Base-by-base conservation (phyloP, 2,113 vertebrate species). In the Notechis scutatus region DNA sequence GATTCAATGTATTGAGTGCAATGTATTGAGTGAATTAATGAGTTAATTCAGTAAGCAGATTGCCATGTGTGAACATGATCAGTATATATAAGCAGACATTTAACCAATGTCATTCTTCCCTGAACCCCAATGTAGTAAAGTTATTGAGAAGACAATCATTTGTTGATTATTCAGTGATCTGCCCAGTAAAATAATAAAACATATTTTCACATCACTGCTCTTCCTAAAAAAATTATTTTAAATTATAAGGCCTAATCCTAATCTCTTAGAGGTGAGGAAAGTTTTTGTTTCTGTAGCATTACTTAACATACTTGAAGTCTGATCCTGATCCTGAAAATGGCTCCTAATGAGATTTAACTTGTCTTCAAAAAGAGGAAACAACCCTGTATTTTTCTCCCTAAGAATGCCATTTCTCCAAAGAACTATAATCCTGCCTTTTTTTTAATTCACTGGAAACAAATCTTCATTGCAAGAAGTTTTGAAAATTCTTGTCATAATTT, bases 391-490 rank as follows among this genome's bases (percentile, higher is more conserved):
- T 85, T 47, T 14, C 12, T 9, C 8, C 21, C 14, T 11, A 54
- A 34, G 24, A 50, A 81, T 52, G 15, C 7, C 34, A 54, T 34
- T 55, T 39, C 56, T 74, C 39, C 7, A 59, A 29, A 42, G 12
- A 57, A 45, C 18, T 23, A 90, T 52, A n/a, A 50, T 18, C 7
- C 87, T 64, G 42, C 26, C 29, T 61, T 56, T 39, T 39, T 15
- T 89, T 47, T 8, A 47, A 47, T 20, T 55, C 54, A 34, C 4
- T 87, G 56, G 59, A 88, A 92, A 92, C 20, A 92, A 42, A 69
- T 18, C 4, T 20, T 2, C 55, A 90, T 42, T 0, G 85, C 45
- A 2, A 26, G 0, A 0, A 0, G 0, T 7, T 74, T 74, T 52
- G 59, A 15, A 47, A 20, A 18, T 2, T 57, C 2, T 56, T 87